Conservation (phyloP, 2,113 vertebrate species). For the Mobula hypostoma region DNA sequence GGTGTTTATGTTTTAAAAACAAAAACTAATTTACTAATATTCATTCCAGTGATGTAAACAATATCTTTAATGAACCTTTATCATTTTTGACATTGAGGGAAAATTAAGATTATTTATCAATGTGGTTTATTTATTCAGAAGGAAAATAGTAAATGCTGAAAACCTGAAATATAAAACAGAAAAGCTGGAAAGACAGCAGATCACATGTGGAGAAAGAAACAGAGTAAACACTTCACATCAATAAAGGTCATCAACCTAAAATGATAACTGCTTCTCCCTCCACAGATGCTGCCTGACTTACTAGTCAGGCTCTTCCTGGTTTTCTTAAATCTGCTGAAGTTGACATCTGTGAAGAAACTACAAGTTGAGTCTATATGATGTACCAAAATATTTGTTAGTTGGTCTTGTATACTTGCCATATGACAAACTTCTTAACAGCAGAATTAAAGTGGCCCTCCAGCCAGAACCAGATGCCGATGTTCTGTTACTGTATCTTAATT, state of each 20-base stretch:
- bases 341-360: neutral
- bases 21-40: neutral
- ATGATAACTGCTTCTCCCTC: no score
- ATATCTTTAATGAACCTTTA: neutral
- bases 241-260: no score
- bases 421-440: neutral
- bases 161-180: no score
- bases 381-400: neutral
- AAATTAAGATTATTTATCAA: neutral
- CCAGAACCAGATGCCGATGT: neutral
- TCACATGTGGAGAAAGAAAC: no score
- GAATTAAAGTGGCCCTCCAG: neutral
- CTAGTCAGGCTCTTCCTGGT: no score
- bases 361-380: neutral
- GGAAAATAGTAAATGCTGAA: no score
- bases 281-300: no score
- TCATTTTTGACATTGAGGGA: neutral
- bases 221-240: no score
- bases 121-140: no score
- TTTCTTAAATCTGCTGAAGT: neutral
- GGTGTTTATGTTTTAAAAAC: neutral
- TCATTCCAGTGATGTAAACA: neutral
- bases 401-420: neutral
- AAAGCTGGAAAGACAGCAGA: no score
- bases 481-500: neutral